These are phyloP conservation scores for Gobionotothen gibberifrons DNA, from an alignment of 2,797 vertebrate genomes.

Conservation along the genomic window DNA sequence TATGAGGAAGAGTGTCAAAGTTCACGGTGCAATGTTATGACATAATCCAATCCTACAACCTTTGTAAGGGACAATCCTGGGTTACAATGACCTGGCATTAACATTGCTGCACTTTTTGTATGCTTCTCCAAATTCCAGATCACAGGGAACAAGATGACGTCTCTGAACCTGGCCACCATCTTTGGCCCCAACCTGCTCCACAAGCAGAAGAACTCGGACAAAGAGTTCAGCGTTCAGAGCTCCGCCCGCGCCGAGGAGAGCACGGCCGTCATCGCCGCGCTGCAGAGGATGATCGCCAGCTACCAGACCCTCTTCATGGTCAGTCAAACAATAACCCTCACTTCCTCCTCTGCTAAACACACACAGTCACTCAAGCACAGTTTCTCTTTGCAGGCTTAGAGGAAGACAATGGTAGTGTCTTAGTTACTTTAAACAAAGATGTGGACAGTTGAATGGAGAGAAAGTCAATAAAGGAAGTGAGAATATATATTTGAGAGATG, in stretches of 20 bases:
- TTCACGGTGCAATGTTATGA: too few species aligned
- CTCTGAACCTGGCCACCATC: conserved; percentile 95
- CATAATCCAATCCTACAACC: too few species aligned
- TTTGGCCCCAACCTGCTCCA: conserved; percentile 96
- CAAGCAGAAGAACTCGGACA: conserved; percentile 95
- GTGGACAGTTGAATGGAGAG: conserved; percentile 11
- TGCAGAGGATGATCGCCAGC: conserved; percentile 93
- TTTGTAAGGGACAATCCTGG: too few species aligned
- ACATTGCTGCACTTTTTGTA: neutral
- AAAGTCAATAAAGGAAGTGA: neutral
- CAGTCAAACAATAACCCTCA: conserved; percentile 1
- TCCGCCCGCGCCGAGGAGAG: conserved; percentile 94
- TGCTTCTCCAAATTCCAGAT: conserved; percentile 77
- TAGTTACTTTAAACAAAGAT: conserved; percentile 32
- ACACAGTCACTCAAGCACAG: conserved; percentile 17
- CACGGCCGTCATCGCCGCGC: conserved; percentile 91
- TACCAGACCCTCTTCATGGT: conserved; percentile 93
- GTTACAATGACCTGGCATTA: neutral
- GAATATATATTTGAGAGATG: conserved; percentile 23
- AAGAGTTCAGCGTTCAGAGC: conserved; percentile 96
- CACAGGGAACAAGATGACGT: conserved; percentile 97
- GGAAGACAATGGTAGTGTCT: conserved; percentile 25
- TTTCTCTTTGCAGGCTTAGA: neutral
- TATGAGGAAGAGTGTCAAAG: too few species aligned
- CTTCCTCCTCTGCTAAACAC: conserved; percentile 1